A percentile compares a stretch with the other conserved stretches of the same genome.
phyloP scores from a whole-genome alignment of 2,113 vertebrate species.

The Connochaetes taurinus region DNA sequence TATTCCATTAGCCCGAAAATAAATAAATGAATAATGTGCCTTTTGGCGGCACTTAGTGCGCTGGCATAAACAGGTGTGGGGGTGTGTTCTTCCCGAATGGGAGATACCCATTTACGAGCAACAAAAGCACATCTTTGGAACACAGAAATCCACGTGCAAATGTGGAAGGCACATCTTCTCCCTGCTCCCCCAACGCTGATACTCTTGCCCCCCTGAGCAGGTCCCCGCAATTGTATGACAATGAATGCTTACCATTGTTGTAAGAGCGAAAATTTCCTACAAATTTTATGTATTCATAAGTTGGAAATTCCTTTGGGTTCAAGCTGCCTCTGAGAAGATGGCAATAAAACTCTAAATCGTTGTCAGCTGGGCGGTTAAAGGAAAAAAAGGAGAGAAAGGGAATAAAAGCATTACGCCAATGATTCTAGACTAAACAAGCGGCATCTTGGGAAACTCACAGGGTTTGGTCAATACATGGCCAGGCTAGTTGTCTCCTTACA shows the following conservation, averaged over 20 bases:
- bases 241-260: constrained; percentile 85
- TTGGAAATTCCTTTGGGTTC: constrained; percentile 88
- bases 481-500: neutral
- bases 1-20: neutral
- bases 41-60: neutral
- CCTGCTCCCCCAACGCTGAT: rapidly evolving
- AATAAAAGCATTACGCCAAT: constrained; percentile 53
- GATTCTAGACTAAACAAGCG: constrained; percentile 60
- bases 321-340: constrained; percentile 88
- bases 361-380: constrained; percentile 81
- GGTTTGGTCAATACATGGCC: neutral
- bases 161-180: neutral
- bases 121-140: neutral
- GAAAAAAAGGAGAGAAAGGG: constrained; percentile 68
- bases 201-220: neutral
- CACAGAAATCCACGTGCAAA: neutral
- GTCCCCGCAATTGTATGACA: constrained; percentile 63
- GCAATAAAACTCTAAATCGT: constrained; percentile 87
- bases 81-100: neutral
- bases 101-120: neutral
- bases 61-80: neutral
- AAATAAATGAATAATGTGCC: neutral
- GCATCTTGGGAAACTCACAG: neutral
- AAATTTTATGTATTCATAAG: constrained; percentile 89
- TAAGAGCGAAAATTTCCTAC: constrained; percentile 87